A percentile compares a stretch with the other conserved stretches of the same genome.
Evolutionary conservation across 35 echinoderm and acorn worm species (phyloP).

Genomic region (Apostichopus parvimensis): DNA sequence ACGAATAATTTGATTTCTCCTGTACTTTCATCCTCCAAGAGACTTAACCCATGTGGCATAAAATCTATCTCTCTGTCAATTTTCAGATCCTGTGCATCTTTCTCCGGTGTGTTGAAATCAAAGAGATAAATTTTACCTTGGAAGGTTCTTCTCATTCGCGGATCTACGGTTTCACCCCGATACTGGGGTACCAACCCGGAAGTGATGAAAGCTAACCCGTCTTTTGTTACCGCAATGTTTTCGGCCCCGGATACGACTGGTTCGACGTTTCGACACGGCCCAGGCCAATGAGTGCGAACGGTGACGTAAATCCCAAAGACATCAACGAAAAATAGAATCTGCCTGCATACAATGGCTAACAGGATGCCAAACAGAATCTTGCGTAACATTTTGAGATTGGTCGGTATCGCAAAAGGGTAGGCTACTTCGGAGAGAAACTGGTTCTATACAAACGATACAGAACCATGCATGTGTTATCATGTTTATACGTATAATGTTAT

Average conservation of each 20-base stretch:
- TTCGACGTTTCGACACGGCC: conserved; percentile 31
- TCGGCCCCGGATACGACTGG: conserved; percentile 35
- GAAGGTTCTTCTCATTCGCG: conserved; percentile 24
- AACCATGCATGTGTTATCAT: too few species aligned
- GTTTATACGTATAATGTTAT: too few species aligned
- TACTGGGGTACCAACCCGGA: conserved; percentile 27
- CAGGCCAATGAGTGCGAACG: conserved; percentile 49
- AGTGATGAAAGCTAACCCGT: conserved; percentile 50
- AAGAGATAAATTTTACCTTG: conserved; percentile 29
- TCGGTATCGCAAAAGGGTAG: too few species aligned
- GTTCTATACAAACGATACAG: too few species aligned
- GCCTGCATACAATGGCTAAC: neutral
- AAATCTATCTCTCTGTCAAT: conserved; percentile 39
- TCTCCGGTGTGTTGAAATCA: conserved; percentile 40
- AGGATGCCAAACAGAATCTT: conserved; percentile 1
- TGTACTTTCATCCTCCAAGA: conserved; percentile 14
- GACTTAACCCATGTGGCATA: conserved; percentile 40
- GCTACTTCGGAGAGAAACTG: too few species aligned
- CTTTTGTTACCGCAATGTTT: conserved; percentile 9
- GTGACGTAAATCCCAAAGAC: neutral
- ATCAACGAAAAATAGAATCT: conserved; percentile 22
- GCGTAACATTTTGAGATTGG: conserved; percentile 6
- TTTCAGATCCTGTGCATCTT: conserved; percentile 3
- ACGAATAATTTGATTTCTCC: conserved; percentile 44
- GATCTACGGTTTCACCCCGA: conserved; percentile 22